Base-by-base conservation (phyloP, 2,888 invertebrate genomes). In the Tenthredo scrophulariae region DNA sequence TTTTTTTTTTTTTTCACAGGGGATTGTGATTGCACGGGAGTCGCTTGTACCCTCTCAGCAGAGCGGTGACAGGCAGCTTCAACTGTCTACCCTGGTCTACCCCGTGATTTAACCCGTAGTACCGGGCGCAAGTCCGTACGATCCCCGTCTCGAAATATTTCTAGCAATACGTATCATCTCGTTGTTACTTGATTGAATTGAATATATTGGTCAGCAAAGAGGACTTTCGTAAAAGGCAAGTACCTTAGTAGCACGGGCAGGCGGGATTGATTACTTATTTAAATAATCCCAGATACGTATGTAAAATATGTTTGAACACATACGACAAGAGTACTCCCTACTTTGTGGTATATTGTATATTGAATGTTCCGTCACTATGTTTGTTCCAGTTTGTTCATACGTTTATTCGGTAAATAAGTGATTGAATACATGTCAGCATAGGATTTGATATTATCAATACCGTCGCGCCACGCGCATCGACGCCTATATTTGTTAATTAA, bases 1-100 rank as follows among this genome's bases (percentile, higher is more conserved):
- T 13, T 29, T 67, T 67, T 67, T 67, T 67, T 67, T 33, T 67
- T 33, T 67, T 67, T 33, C 67, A 33, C 29, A 33, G 67, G 67
- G 33, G 67, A 10, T 22, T 67, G 67, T 4, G 33, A 67, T 33
- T 33, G 6, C 33, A 13, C 67, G 33, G 67, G 33, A 33, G 67
- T 29, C 6, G 67, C 67, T 67, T 33, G 33, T 67, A 62, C 54
- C 54, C 54, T 54, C 54, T 54, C 54, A 15, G 46, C 58, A 58
- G 62, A 62, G 26, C 62, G 62, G 62, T 67, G 33, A 67, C 67
- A 62, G 29, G 33, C 33, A 18, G 67, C 33, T 29, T 67, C 26
- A 33, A 67, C 18, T 33, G 29, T 67, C 67, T 33, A 67, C 26
- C 10, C 26, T 6, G 33, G 29, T 67, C 67, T 33, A 67, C 62